Conservation (phyloP, 2,888 invertebrate species). For the Sacculina carcini region DNA sequence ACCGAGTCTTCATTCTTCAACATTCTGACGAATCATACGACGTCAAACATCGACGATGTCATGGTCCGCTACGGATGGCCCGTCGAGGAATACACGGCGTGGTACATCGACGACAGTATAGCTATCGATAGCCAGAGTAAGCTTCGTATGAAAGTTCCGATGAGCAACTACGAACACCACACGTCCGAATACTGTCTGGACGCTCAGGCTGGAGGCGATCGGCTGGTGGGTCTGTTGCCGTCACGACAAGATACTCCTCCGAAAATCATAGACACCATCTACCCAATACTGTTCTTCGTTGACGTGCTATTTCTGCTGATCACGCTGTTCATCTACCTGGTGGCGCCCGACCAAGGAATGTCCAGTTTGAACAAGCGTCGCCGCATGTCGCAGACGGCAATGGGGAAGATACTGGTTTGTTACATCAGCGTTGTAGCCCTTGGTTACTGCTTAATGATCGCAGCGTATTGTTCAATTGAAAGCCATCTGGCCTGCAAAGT, state of each 20-base stretch:
- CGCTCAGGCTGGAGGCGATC: neutral
- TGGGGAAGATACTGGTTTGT: slow-evolving; percentile 13
- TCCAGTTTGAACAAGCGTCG: slow-evolving; percentile 13
- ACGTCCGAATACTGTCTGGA: neutral
- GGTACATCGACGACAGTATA: too few relatives aligned
- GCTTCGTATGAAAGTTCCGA: too few relatives aligned
- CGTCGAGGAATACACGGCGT: neutral
- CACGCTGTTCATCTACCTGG: slow-evolving; percentile 13
- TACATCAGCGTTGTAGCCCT: slow-evolving; percentile 13
- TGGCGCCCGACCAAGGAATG: slow-evolving; percentile 13
- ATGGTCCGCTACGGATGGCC: neutral
- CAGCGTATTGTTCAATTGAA: neutral
- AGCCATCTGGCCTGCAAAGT: neutral
- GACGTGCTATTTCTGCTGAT: slow-evolving; percentile 13
- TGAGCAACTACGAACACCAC: neutral
- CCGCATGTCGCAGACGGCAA: slow-evolving; percentile 12
- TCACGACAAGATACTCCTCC: neutral
- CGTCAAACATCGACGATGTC: neutral
- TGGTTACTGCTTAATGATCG: slow-evolving; percentile 13
- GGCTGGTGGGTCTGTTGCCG: neutral
- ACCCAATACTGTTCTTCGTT: slow-evolving; percentile 12
- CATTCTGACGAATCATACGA: too few relatives aligned
- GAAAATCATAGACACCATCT: slow-evolving; percentile 8
- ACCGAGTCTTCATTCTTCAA: too few relatives aligned
- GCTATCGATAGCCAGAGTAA: too few relatives aligned